These are phyloP conservation scores for Dendrolimus kikuchii DNA, from an alignment of 1,140 invertebrate genomes.

Conservation along the genomic window DNA sequence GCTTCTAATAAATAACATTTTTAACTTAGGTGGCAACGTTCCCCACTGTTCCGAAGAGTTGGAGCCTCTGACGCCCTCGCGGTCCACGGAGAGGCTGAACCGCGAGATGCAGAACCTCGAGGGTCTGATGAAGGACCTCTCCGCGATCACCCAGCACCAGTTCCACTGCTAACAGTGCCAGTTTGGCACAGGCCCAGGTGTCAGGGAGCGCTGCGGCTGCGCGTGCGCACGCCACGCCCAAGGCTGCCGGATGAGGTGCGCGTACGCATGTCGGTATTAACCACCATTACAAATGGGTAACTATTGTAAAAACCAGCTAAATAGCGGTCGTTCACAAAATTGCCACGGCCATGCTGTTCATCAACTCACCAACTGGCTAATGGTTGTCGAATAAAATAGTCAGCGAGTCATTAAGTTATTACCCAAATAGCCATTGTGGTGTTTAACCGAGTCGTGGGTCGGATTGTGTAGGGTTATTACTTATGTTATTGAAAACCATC, in stretches of 20 bases:
- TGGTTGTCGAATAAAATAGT: too few relatives aligned
- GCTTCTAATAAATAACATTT: neutral
- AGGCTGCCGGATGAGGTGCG: neutral
- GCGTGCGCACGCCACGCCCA: neutral
- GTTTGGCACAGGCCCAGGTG: neutral
- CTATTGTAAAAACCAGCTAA: too few relatives aligned
- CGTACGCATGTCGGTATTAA: too few relatives aligned
- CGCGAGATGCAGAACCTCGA: slow-evolving; percentile 98
- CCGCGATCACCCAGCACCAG: slow-evolving; percentile 95
- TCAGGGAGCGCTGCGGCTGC: neutral
- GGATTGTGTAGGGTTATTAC: too few relatives aligned
- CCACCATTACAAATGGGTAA: too few relatives aligned
- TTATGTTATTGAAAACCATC: too few relatives aligned
- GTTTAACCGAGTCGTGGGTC: too few relatives aligned
- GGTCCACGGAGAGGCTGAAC: slow-evolving; percentile 95
- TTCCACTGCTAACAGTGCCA: slow-evolving; percentile 83
- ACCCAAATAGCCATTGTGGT: too few relatives aligned
- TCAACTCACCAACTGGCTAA: too few relatives aligned
- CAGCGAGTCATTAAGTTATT: too few relatives aligned
- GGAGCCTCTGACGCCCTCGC: slow-evolving; percentile 85
- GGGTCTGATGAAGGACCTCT: slow-evolving; percentile 97
- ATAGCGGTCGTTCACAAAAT: too few relatives aligned
- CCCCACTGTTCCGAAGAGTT: slow-evolving; percentile 80
- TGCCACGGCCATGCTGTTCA: too few relatives aligned
- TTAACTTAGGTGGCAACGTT: slow-evolving; percentile 49